A percentile compares a stretch with the other conserved stretches of the same genome.
Evolutionary conservation across 2,797 vertebrate genomes (phyloP).

Genomic region (Austrolebias charrua): DNA sequence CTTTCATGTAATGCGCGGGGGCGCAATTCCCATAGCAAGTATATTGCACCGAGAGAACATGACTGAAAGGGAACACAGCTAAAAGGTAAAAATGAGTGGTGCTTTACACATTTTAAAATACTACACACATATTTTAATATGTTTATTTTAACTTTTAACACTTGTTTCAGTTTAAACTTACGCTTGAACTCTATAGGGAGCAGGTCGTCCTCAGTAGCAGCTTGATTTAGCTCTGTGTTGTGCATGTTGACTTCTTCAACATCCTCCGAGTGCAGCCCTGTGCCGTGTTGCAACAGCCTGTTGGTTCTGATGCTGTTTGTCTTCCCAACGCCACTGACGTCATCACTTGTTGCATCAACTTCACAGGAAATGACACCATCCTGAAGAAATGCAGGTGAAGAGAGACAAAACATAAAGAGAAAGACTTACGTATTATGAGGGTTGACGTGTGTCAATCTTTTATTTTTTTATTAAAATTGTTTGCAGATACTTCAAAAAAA

Average conservation of each 20-base stretch:
- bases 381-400: conserved; percentile 55
- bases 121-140: too few relatives aligned
- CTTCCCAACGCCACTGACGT: conserved; percentile 65
- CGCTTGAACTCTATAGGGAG: conserved; percentile 81
- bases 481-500: too few relatives aligned
- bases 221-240: conserved; percentile 78
- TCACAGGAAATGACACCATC: conserved; percentile 74
- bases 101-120: too few relatives aligned
- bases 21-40: too few relatives aligned
- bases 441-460: too few relatives aligned
- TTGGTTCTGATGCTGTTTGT: conserved; percentile 67
- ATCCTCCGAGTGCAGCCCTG: conserved; percentile 75
- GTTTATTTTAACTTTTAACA: not conserved
- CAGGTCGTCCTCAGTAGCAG: conserved; percentile 49
- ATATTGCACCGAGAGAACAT: too few relatives aligned
- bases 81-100: too few relatives aligned
- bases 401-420: not conserved
- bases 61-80: too few relatives aligned
- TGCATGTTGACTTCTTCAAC: conserved; percentile 56
- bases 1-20: too few relatives aligned
- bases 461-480: too few relatives aligned
- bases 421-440: too few relatives aligned
- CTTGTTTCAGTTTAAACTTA: conserved; percentile 57
- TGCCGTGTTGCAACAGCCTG: conserved; percentile 74
- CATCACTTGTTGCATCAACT: conserved; percentile 65